Conservation (phyloP, 1,140 invertebrate genomes). For the Drosophila ohnishii region DNA sequence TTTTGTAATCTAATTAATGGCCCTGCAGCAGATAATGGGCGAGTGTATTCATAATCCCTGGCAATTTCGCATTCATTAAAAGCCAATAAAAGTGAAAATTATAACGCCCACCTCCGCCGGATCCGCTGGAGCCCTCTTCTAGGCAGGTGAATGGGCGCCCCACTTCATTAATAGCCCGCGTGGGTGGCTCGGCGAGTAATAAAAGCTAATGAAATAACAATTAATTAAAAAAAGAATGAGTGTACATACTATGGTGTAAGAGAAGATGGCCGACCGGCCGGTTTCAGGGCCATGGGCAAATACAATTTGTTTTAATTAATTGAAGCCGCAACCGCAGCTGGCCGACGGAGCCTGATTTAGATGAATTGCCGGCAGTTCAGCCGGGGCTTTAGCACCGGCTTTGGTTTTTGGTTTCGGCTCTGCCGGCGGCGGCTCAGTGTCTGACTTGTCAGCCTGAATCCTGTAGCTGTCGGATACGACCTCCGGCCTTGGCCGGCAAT, state of each 20-base stretch:
- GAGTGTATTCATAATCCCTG: slow-evolving; percentile 67
- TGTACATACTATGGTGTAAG: not conserved
- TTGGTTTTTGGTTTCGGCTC: slow-evolving; percentile 13
- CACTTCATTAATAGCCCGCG: slow-evolving; percentile 57
- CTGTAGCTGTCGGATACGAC: slow-evolving; percentile 12
- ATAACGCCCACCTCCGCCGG: slow-evolving; percentile 38
- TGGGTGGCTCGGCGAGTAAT: slow-evolving; percentile 62
- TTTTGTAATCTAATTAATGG: slow-evolving; percentile 76
- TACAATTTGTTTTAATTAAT: slow-evolving; percentile 81
- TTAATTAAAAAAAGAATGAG: slow-evolving; percentile 58
- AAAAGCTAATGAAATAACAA: slow-evolving; percentile 77
- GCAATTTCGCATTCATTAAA: slow-evolving; percentile 78
- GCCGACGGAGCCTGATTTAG: slow-evolving; percentile 60
- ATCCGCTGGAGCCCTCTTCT: not conserved
- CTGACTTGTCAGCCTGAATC: slow-evolving; percentile 43
- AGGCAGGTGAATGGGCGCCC: slow-evolving; percentile 46
- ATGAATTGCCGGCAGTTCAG: slow-evolving; percentile 59
- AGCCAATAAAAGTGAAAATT: slow-evolving; percentile 73
- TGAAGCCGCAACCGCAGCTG: slow-evolving; percentile 66
- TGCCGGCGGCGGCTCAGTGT: slow-evolving; percentile 45
- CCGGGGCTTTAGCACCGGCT: slow-evolving; percentile 19
- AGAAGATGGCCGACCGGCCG: slow-evolving; percentile 14
- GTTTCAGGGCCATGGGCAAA: slow-evolving; percentile 39
- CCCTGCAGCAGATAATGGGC: slow-evolving; percentile 57
- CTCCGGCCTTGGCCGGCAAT: slow-evolving; percentile 48